A percentile compares a stretch with the other conserved stretches of the same genome.
phyloP scores from a whole-genome alignment of 1,140 invertebrate genomes.

The Pollicipes pollicipes region DNA sequence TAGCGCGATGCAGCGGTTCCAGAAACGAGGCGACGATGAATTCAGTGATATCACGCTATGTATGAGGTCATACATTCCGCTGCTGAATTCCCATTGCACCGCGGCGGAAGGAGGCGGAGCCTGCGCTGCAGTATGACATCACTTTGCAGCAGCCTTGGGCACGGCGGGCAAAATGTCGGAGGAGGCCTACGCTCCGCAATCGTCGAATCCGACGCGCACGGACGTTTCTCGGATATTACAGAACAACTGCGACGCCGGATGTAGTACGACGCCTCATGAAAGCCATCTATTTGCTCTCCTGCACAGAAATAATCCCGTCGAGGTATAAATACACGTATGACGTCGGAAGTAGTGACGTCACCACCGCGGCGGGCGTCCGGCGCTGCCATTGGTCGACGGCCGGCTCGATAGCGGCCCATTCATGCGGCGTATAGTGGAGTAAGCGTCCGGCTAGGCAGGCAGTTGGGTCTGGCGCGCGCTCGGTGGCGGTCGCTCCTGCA shows the following conservation, averaged over 20 bases:
- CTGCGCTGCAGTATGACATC: not conserved
- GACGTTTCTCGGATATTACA: too few species aligned
- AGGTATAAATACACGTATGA: not conserved
- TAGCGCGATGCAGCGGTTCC: not conserved
- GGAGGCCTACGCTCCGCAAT: too few species aligned
- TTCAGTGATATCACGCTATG: not conserved
- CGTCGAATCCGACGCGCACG: too few species aligned
- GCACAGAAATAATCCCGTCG: not conserved
- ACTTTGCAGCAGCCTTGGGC: not conserved
- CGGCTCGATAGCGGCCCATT: not conserved
- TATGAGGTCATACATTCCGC: not conserved
- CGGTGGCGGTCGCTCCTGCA: too few species aligned
- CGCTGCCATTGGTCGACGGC: not conserved
- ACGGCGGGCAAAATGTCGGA: not conserved
- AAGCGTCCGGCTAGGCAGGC: not conserved
- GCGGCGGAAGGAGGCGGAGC: not conserved
- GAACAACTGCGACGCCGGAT: not conserved
- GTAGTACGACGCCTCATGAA: not conserved
- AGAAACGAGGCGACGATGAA: not conserved
- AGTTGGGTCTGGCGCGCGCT: not conserved
- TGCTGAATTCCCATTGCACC: not conserved
- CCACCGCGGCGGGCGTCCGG: slow-evolving; percentile 15
- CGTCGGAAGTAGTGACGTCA: slow-evolving; percentile 9
- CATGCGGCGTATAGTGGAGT: not conserved
- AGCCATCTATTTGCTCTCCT: not conserved